These are phyloP conservation scores for Cerastis rubricosa DNA, from an alignment of 2,888 invertebrate species.

Conservation along the genomic window DNA sequence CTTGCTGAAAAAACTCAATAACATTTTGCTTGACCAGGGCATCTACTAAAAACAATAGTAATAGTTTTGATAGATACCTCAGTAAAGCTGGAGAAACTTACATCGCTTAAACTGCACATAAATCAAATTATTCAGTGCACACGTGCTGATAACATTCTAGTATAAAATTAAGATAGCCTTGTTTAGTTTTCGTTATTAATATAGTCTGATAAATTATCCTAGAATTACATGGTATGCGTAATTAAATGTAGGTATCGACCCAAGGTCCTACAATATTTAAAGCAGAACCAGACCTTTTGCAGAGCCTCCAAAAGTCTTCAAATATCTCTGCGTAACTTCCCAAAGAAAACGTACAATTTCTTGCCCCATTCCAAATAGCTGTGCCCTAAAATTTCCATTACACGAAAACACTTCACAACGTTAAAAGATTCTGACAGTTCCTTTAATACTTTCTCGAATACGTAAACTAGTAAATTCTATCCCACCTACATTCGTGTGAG, in stretches of 20 bases:
- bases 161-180: not conserved
- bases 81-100: not conserved
- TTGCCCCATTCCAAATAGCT: conserved; percentile 10
- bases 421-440: conserved; percentile 50
- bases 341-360: conserved; percentile 14
- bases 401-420: conserved; percentile 22
- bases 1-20: not conserved
- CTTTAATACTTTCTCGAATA: conserved; percentile 51
- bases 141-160: not conserved
- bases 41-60: not conserved
- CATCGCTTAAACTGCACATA: not conserved
- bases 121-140: not conserved
- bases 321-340: conserved; percentile 22
- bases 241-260: not conserved
- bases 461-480: conserved; percentile 57
- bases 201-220: not conserved
- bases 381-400: conserved; percentile 28
- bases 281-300: not conserved
- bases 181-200: not conserved
- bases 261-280: not conserved
- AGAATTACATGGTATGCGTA: not conserved
- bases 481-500: conserved; percentile 53
- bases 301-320: conserved; percentile 1
- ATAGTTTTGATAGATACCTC: not conserved
- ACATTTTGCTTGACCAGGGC: not conserved